Evolutionary conservation across 2,797 vertebrate species (phyloP), one percentile per base, ranked within the genome.

Genomic region (Acipenser transmontanus): DNA sequence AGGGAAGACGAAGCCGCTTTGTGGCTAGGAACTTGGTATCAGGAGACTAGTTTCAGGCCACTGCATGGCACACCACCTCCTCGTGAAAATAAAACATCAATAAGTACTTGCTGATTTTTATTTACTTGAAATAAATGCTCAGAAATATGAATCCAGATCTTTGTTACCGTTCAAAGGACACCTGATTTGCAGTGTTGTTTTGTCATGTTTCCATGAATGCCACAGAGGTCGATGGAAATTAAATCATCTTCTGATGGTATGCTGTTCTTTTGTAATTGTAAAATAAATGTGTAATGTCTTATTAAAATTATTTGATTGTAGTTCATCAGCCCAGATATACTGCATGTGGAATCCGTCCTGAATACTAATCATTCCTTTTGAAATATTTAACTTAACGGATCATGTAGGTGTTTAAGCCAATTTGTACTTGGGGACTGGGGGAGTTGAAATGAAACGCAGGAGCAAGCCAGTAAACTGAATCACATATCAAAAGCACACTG

Each of bases 231-330:
- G 56, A 13, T 71, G 67, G 69, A 54, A 72, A 73, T 65, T 50
- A 59, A 14, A 50, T 70, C 75, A 72, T 76, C 71, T 47, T 69
- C 63, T 56, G 73, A 69, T 47, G 77, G 70, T 63, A 12, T 71
- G 68, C 75, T 76, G 75, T 68, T 75, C n/a, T 62, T 12, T 62
- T 49, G 49, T 62, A n/a, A 62, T 12, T 20, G 14, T 10, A 80
- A 70, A 73, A 72, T 71, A 64, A 73, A 77, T 77, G 13, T 67
- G 20, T 17, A 20, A n/a, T 20, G 20, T 65, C 47, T 65, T 62
- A 20, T 54, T 34, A 14, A 20, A 20, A 8, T 13, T 10, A 49
- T 62, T 62, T 17, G 20, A 50, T 62, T 61, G 6, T 12, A 51
- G 6, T 59, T 59, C 7, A 13, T 60, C 7, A 49, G 49, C 59